A percentile compares a stretch with the other conserved stretches of the same genome.
phyloP scores from a whole-genome alignment of 1,140 invertebrate species.

The Hylyphantes graminicola region DNA sequence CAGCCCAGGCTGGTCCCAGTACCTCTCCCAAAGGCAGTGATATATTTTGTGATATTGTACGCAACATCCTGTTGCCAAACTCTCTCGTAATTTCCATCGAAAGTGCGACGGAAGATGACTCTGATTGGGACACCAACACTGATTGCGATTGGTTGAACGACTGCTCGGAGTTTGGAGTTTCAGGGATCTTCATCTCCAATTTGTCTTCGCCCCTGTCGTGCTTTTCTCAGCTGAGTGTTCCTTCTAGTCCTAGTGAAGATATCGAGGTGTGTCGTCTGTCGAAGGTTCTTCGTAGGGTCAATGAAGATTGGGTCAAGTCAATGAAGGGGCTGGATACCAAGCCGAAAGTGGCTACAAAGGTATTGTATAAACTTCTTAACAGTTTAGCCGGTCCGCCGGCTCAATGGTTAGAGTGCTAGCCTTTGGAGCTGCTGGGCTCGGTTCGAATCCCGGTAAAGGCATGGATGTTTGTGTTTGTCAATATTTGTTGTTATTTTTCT shows the following conservation, averaged over 20 bases:
- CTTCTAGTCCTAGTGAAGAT: neutral
- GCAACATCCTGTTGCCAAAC: slow-evolving; percentile 3
- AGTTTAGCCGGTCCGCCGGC: no score
- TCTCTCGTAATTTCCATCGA: slow-evolving; percentile 23
- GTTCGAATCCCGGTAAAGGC: no score
- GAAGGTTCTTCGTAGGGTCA: neutral
- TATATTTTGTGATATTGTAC: slow-evolving; percentile 10
- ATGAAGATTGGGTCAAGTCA: slow-evolving; percentile 9
- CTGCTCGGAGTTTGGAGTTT: slow-evolving; percentile 10
- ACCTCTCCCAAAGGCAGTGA: neutral
- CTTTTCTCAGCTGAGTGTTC: neutral
- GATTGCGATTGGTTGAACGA: slow-evolving; percentile 17
- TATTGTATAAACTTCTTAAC: neutral
- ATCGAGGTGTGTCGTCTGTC: neutral
- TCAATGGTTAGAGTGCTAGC: no score
- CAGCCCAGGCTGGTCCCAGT: neutral
- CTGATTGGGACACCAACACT: slow-evolving; percentile 32
- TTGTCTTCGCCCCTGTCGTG: neutral
- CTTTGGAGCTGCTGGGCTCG: no score
- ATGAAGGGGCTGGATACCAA: slow-evolving; percentile 4
- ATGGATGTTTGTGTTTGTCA: no score
- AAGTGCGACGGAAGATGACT: slow-evolving; percentile 19
- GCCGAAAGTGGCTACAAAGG: neutral
- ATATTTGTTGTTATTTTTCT: no score
- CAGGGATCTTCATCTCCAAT: slow-evolving; percentile 5